Percentiles rank a stretch among this genome's conserved stretches.
Conservation (phyloP, 1,140 invertebrate species). For the Pogonognathellus flavescens region DNA sequence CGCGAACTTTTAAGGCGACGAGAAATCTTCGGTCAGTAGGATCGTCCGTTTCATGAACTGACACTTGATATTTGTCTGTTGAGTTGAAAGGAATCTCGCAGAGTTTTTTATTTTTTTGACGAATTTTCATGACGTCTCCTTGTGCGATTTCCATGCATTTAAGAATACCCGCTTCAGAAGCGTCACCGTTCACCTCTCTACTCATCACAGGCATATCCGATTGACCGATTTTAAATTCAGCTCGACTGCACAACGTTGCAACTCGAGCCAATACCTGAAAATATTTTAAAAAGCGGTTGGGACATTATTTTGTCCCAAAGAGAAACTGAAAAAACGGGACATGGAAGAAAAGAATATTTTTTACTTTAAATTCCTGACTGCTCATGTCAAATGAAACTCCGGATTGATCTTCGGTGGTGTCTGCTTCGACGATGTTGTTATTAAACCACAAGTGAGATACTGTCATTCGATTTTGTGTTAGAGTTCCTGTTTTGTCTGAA, state of each 20-base stretch:
- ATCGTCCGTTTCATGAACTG: constrained; percentile 75
- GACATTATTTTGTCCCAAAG: too few relatives aligned
- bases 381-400: constrained; percentile 50
- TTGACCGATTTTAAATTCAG: constrained; percentile 73
- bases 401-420: constrained; percentile 72
- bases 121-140: constrained; percentile 75
- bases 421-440: constrained; percentile 74
- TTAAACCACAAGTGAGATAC: constrained; percentile 81
- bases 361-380: constrained; percentile 1
- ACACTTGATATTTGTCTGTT: constrained; percentile 86
- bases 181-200: constrained; percentile 81
- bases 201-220: constrained; percentile 72
- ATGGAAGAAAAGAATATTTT: too few relatives aligned
- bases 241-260: constrained; percentile 71
- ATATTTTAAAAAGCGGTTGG: constrained; percentile 56
- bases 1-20: constrained; percentile 68
- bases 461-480: constrained; percentile 80
- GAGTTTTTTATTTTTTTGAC: constrained; percentile 79
- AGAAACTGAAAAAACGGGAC: too few relatives aligned
- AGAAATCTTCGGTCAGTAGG: constrained; percentile 69
- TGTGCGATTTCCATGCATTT: constrained; percentile 82
- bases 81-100: constrained; percentile 90
- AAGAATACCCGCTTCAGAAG: constrained; percentile 84
- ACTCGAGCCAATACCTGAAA: constrained; percentile 64
- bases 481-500: constrained; percentile 75